Evolutionary conservation across 2,888 invertebrate species (phyloP).

Genomic region (Drosophila pegasa): DNA sequence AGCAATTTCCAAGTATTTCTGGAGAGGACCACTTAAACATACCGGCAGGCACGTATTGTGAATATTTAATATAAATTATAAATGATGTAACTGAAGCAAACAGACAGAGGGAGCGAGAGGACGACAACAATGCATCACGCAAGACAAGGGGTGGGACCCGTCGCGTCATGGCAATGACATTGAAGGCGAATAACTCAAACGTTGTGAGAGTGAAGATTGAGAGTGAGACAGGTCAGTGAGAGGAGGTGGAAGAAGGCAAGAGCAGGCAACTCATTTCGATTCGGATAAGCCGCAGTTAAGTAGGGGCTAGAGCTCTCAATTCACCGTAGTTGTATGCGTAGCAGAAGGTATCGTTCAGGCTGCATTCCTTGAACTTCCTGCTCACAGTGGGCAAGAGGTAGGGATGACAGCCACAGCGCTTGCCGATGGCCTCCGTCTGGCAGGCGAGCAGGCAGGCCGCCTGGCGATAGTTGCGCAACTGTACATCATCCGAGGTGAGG

Average conservation of each 20-base stretch:
- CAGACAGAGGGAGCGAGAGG: slow-evolving; percentile 4
- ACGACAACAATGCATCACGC: slow-evolving; percentile 17
- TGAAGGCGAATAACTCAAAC: slow-evolving; percentile 8
- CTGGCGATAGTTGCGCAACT: slow-evolving; percentile 80
- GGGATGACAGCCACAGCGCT: slow-evolving; percentile 83
- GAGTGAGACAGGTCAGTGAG: background rate
- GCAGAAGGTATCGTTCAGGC: slow-evolving; percentile 81
- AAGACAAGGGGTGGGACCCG: slow-evolving; percentile 7
- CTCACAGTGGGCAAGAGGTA: slow-evolving; percentile 81
- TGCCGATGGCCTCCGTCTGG: slow-evolving; percentile 77
- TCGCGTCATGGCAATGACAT: slow-evolving; percentile 12
- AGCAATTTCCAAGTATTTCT: slow-evolving; percentile 3
- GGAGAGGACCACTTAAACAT: slow-evolving; percentile 13
- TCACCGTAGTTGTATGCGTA: slow-evolving; percentile 82
- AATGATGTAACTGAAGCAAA: slow-evolving; percentile 35
- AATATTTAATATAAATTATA: slow-evolving; percentile 64
- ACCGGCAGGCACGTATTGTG: slow-evolving; percentile 36
- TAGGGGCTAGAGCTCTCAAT: slow-evolving; percentile 10
- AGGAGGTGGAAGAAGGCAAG: background rate
- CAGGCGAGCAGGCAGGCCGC: slow-evolving; percentile 83
- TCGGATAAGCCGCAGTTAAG: background rate
- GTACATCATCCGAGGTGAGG: slow-evolving; percentile 81
- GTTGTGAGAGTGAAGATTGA: background rate
- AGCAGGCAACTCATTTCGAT: background rate
- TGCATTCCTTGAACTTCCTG: slow-evolving; percentile 77